Base-by-base conservation (phyloP, 2,888 invertebrate species). In the Brenthis ino region DNA sequence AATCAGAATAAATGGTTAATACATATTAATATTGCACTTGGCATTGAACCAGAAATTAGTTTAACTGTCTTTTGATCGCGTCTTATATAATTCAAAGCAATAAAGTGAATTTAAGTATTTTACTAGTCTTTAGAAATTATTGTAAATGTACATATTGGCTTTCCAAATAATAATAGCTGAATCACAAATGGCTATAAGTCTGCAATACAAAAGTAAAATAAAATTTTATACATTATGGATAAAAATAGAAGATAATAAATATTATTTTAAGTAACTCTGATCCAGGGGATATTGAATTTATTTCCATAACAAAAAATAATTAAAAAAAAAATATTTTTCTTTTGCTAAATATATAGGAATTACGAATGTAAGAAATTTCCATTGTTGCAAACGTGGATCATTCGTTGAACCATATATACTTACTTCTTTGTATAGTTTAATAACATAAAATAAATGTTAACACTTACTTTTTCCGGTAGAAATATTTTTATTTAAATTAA, bases 41-140 rank as follows among this genome's bases (percentile, higher is more conserved):
- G 71, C 71, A 68, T 68, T 68, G 60, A 28, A 58, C 65, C 71
- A 71, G 66, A 69, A 64, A 60, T 69, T 53, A 60, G 66, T 66
- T 68, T 58, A 56, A 66, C 58, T 60, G 64, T 64, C 47, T 60
- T 33, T 57, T 67, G 58, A 68, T 71, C 54, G 51, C 55, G 50
- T 47, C 53, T 64, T 43, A 65, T 48, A 37, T 60, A 48, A 69
- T 64, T 58, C 28, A 43, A 33, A 64, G 57, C 66, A 28, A 60
- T 66, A 64, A 68, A 71, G 37, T 71, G 43, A 13, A 60, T 71
- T 65, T 54, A 48, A 65, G 37, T 43, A 57, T 70, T 65, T 55
- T 65, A 60, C 48, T 67, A 60, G 60, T 64, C 67, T 56, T 61
- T 56, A 61, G 28, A 24, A 51, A 47, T 47, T 33, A 50, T 60